Percentiles rank a stretch among this genome's conserved stretches.
These are phyloP conservation scores for Arbacia lixula DNA, from an alignment of 53 echinoderm and acorn worm genomes.

Conservation along the genomic window DNA sequence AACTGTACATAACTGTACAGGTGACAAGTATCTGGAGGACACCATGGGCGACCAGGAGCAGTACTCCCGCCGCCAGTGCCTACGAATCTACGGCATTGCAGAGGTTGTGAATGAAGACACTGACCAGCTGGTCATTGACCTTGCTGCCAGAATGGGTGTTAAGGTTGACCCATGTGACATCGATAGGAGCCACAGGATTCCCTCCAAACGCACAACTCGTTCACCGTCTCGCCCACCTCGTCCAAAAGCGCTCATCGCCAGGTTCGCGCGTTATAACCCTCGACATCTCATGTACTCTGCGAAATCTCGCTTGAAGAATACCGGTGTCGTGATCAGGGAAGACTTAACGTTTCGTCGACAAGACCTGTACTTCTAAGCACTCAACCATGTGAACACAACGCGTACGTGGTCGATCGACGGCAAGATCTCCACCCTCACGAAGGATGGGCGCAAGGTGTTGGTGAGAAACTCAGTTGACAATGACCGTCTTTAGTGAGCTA, in stretches of 20 bases:
- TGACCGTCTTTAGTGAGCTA: too few relatives aligned
- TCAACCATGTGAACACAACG: neutral
- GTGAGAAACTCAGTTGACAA: neutral
- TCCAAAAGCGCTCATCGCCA: conserved; percentile 26
- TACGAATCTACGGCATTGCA: conserved; percentile 16
- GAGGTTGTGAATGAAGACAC: conserved; percentile 27
- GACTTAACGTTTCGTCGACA: neutral
- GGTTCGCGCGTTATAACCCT: conserved; percentile 20
- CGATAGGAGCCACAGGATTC: conserved; percentile 18
- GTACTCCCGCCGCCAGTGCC: conserved; percentile 21
- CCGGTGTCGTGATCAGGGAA: conserved; percentile 14
- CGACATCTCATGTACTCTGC: conserved; percentile 2
- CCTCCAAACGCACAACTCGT: too few relatives aligned
- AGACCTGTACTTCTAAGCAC: neutral
- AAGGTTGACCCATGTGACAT: neutral
- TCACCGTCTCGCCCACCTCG: neutral
- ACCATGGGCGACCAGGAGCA: conserved; percentile 16
- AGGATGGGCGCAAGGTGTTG: neutral
- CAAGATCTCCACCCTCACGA: neutral
- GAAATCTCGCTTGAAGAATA: conserved; percentile 10
- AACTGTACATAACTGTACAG: too few relatives aligned
- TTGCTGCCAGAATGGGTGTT: conserved; percentile 14
- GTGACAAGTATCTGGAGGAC: neutral
- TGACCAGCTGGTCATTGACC: conserved; percentile 1
- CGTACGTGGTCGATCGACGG: conserved; percentile 23